Percentiles rank a stretch among this genome's conserved stretches.
Evolutionary conservation across 2,888 invertebrate species (phyloP).

Genomic region (Seladonia tumulorum): DNA sequence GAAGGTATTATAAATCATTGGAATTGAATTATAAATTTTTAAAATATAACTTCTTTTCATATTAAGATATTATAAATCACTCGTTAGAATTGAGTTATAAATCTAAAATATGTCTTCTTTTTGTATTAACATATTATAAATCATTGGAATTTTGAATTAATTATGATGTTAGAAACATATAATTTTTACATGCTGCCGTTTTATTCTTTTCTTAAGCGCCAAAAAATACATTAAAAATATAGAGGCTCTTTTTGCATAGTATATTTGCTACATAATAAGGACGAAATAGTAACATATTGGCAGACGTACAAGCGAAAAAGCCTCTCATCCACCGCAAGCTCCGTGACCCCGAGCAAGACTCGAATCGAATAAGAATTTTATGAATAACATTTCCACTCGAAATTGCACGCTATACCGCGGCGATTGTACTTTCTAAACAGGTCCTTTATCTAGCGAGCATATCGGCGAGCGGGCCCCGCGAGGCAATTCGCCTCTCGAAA

Average conservation of each 20-base stretch:
- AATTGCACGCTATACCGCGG: background rate
- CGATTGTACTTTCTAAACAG: background rate
- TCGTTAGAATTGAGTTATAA: background rate
- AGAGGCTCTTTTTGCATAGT: background rate
- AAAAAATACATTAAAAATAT: background rate
- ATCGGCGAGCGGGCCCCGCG: background rate
- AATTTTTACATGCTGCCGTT: no score
- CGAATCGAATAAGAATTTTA: background rate
- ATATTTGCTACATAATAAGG: background rate
- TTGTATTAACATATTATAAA: background rate
- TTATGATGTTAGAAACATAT: background rate
- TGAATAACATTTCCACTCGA: constrained; percentile 1
- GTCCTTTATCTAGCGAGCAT: background rate
- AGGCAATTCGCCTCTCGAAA: background rate
- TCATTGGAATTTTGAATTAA: no score
- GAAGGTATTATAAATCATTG: background rate
- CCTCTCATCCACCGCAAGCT: background rate
- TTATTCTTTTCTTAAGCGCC: no score
- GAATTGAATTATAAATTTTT: no score
- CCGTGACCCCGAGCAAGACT: background rate
- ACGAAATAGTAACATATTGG: background rate
- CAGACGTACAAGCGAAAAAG: background rate
- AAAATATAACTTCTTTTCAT: no score
- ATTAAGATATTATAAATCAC: no score
- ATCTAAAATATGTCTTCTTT: background rate